These are phyloP conservation scores for Sphenopsis melanotis DNA, from an alignment of 2,797 vertebrate species.

Conservation along the genomic window DNA sequence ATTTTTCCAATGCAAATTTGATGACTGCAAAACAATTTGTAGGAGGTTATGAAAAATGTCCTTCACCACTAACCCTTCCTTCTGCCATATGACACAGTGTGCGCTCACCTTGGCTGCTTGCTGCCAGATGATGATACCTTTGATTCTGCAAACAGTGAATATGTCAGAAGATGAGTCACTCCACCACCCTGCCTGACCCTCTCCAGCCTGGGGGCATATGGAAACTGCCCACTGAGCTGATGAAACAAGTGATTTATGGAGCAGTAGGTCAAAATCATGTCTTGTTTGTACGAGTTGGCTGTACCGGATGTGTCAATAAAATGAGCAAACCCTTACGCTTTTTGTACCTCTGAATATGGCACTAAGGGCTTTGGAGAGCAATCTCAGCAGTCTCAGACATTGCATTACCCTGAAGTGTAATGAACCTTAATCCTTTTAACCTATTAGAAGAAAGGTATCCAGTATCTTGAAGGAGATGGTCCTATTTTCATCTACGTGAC, in stretches of 20 bases:
- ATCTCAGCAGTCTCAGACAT: not conserved
- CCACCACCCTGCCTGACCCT: not conserved
- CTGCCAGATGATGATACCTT: not conserved
- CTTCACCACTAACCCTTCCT: not conserved
- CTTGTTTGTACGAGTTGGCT: not conserved
- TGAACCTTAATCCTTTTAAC: not conserved
- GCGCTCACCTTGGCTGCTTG: not conserved
- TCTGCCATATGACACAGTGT: not conserved
- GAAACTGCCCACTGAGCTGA: not conserved
- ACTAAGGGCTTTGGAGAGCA: not conserved
- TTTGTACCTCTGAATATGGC: not conserved
- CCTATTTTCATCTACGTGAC: not conserved
- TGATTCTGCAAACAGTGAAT: not conserved
- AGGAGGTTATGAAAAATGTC: not conserved
- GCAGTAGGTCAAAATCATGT: not conserved
- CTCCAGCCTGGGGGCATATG: not conserved
- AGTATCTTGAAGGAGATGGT: not conserved
- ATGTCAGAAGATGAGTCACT: conserved; percentile 8
- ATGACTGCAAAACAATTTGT: not conserved
- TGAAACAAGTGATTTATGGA: not conserved
- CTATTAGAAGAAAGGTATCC: not conserved
- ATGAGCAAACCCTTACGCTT: not conserved
- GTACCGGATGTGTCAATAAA: not conserved
- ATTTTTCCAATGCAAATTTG: not conserved
- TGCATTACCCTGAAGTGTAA: not conserved